These are phyloP conservation scores for Lydus trimaculatus DNA, from an alignment of 2,888 invertebrate species.

Conservation along the genomic window DNA sequence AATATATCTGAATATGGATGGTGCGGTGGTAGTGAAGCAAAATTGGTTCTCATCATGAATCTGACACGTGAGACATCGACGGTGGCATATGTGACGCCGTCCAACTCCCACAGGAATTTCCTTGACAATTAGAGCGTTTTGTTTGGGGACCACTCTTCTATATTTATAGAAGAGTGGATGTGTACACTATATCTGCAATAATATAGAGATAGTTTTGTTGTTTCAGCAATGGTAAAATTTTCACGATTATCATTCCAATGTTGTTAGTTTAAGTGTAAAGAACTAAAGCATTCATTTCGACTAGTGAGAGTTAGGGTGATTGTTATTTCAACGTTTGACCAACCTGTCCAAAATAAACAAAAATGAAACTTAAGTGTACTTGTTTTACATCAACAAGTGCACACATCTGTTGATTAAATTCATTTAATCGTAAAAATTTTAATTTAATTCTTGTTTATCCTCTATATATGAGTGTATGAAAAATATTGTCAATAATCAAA, in stretches of 20 bases:
- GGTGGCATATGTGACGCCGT: conserved; percentile 26
- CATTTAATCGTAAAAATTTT: neutral
- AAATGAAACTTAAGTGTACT: conserved; percentile 34
- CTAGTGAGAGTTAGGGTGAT: conserved; percentile 18
- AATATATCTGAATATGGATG: neutral
- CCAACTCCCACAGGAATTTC: conserved; percentile 24
- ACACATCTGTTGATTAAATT: conserved; percentile 38
- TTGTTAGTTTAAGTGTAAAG: conserved; percentile 6
- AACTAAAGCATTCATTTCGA: conserved; percentile 22
- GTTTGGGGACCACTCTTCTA: conserved; percentile 38
- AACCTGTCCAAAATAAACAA: conserved; percentile 49
- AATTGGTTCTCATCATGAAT: conserved; percentile 23
- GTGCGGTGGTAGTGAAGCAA: too few relatives aligned
- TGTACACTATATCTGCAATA: neutral
- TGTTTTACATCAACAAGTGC: conserved; percentile 41
- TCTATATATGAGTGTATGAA: neutral
- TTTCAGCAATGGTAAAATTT: too few relatives aligned
- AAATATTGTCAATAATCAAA: conserved; percentile 7
- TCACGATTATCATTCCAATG: too few relatives aligned
- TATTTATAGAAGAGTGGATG: neutral
- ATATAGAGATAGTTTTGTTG: neutral
- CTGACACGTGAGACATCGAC: conserved; percentile 23
- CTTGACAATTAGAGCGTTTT: conserved; percentile 38
- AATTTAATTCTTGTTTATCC: neutral
- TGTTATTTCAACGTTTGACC: conserved; percentile 39